These are phyloP conservation scores for Agrochola circellaris DNA, from an alignment of 2,888 invertebrate species.

Conservation along the genomic window DNA sequence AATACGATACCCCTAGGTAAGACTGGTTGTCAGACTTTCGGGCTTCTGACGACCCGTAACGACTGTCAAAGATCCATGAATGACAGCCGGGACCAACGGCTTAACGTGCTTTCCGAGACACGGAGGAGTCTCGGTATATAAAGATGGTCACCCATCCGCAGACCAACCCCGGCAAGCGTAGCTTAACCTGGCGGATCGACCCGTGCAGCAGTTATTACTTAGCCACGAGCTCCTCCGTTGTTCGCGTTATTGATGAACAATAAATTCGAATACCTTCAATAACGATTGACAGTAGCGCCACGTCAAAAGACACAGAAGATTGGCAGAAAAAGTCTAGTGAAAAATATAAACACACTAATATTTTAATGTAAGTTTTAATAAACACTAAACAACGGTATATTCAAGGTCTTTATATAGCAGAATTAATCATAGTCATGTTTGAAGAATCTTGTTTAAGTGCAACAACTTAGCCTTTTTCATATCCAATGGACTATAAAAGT, in stretches of 20 bases:
- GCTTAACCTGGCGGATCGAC: too few relatives aligned
- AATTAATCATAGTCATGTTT: background rate
- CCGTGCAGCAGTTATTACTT: too few relatives aligned
- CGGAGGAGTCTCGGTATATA: too few relatives aligned
- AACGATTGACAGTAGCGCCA: constrained; percentile 71
- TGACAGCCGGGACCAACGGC: too few relatives aligned
- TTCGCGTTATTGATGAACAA: constrained; percentile 68
- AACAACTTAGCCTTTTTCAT: background rate
- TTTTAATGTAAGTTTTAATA: background rate
- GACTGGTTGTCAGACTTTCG: too few relatives aligned
- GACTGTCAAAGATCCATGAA: too few relatives aligned
- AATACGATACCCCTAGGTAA: too few relatives aligned
- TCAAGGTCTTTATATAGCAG: background rate
- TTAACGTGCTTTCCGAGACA: too few relatives aligned
- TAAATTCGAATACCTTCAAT: constrained; percentile 67
- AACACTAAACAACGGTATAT: background rate
- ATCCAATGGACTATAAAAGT: background rate
- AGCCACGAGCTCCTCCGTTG: too few relatives aligned
- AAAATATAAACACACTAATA: background rate
- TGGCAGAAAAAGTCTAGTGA: background rate
- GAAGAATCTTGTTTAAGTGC: background rate
- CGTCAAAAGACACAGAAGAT: constrained; percentile 20
- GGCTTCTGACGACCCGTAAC: too few relatives aligned
- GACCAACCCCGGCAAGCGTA: too few relatives aligned
- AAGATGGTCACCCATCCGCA: too few relatives aligned